Conservation (phyloP, 2,888 invertebrate genomes). For the Myopa tessellatipennis region DNA sequence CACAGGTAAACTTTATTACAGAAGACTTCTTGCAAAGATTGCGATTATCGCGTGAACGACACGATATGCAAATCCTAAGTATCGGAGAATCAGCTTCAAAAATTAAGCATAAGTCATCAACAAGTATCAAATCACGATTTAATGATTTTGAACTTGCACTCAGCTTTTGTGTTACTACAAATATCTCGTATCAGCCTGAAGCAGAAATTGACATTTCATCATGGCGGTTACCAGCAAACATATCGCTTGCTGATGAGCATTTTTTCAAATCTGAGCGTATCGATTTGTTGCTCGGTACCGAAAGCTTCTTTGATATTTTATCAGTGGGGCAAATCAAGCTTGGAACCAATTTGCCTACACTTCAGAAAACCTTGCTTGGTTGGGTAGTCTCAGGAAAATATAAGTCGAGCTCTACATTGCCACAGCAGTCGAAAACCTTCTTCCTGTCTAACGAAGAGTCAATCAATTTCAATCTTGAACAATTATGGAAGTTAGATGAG, state of each 20-base stretch:
- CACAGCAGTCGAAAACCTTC: no score
- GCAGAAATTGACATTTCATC: conserved; percentile 39
- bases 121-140: conserved; percentile 41
- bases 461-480: neutral
- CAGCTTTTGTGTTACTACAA: neutral
- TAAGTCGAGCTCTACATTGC: conserved; percentile 4
- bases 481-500: conserved; percentile 11
- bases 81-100: conserved; percentile 21
- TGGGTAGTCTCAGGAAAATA: conserved; percentile 47
- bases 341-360: conserved; percentile 40
- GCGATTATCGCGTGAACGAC: no score
- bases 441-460: no score
- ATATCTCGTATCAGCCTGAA: conserved; percentile 37
- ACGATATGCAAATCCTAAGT: no score
- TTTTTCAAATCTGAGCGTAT: conserved; percentile 6
- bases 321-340: conserved; percentile 46
- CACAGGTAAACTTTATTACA: no score
- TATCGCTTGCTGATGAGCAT: neutral
- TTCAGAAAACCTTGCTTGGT: conserved; percentile 48
- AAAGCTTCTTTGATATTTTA: conserved; percentile 38
- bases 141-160: conserved; percentile 40
- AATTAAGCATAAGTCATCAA: conserved; percentile 35
- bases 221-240: conserved; percentile 44
- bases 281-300: neutral
- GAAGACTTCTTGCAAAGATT: no score